These are phyloP conservation scores for Labeo catla DNA, from an alignment of 2,113 vertebrate genomes.

Conservation along the genomic window DNA sequence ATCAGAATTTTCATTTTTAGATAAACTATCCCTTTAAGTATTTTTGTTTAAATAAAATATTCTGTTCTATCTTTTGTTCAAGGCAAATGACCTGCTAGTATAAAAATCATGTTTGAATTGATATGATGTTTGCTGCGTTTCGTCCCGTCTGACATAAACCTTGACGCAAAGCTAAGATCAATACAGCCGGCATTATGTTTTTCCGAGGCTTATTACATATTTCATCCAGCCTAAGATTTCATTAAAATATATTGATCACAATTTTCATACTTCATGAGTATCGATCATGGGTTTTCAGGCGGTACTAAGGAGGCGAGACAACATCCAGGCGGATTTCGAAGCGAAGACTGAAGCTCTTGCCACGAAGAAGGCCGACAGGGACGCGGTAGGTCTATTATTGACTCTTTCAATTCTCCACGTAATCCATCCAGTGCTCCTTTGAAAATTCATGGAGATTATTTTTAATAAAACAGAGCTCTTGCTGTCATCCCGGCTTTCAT, in stretches of 20 bases:
- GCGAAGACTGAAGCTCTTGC: constrained; percentile 83
- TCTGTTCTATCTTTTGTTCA: background rate
- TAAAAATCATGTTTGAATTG: constrained; percentile 9
- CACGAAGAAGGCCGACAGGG: constrained; percentile 80
- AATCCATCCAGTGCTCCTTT: constrained; percentile 41
- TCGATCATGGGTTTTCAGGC: constrained; percentile 71
- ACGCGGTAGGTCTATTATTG: constrained; percentile 79
- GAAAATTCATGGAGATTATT: constrained; percentile 64
- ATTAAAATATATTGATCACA: constrained; percentile 37
- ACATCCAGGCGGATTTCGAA: constrained; percentile 90
- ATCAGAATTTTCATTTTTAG: background rate
- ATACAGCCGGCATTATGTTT: constrained; percentile 44
- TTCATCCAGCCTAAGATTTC: constrained; percentile 18
- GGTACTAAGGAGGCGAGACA: constrained; percentile 91
- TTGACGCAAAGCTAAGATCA: constrained; percentile 29
- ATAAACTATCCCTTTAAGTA: background rate
- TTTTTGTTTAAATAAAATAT: background rate
- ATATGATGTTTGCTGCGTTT: background rate
- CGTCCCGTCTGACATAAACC: background rate
- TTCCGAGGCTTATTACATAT: constrained; percentile 28
- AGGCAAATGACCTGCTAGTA: background rate
- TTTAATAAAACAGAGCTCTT: constrained; percentile 66
- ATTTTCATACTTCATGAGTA: constrained; percentile 33
- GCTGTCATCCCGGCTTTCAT: constrained; percentile 51
- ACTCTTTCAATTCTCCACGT: constrained; percentile 14